phyloP scores from a whole-genome alignment of 2,113 vertebrate genomes.

The Australoheros scitulus region DNA sequence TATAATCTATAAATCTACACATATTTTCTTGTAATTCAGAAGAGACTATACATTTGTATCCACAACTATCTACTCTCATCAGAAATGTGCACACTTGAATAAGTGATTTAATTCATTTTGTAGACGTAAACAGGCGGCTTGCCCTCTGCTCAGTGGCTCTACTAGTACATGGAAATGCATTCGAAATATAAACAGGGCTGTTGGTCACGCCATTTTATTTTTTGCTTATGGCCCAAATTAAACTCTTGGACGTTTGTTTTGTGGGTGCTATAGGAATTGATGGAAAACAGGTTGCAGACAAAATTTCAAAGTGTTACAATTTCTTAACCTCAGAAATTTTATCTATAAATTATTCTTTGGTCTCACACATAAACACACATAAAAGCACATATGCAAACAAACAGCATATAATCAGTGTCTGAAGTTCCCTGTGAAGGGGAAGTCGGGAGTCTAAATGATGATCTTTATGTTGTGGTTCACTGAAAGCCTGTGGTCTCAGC shows the following conservation, averaged over 20 bases:
- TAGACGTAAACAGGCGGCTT: background rate
- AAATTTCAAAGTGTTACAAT: background rate
- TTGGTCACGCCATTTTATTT: background rate
- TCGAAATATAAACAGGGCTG: background rate
- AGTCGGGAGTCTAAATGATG: slow-evolving; percentile 63
- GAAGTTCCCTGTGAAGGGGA: slow-evolving; percentile 59
- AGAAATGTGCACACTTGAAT: background rate
- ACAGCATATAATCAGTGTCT: slow-evolving; percentile 71
- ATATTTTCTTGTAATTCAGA: background rate
- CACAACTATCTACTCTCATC: background rate
- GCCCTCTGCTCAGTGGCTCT: background rate
- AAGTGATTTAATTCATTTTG: background rate
- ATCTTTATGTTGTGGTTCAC: slow-evolving; percentile 70
- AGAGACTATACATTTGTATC: background rate
- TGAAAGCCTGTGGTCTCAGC: slow-evolving; percentile 63
- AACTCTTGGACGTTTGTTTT: background rate
- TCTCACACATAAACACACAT: slow-evolving; percentile 35
- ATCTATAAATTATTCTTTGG: slow-evolving; percentile 32
- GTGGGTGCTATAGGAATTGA: background rate
- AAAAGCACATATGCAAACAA: slow-evolving; percentile 44
- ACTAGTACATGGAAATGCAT: background rate
- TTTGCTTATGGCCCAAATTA: background rate
- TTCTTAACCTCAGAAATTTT: slow-evolving; percentile 19
- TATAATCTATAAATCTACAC: background rate
- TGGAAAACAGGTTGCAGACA: background rate